Base-by-base conservation (phyloP, 2,888 invertebrate species). In the Callinectes sapidus region DNA sequence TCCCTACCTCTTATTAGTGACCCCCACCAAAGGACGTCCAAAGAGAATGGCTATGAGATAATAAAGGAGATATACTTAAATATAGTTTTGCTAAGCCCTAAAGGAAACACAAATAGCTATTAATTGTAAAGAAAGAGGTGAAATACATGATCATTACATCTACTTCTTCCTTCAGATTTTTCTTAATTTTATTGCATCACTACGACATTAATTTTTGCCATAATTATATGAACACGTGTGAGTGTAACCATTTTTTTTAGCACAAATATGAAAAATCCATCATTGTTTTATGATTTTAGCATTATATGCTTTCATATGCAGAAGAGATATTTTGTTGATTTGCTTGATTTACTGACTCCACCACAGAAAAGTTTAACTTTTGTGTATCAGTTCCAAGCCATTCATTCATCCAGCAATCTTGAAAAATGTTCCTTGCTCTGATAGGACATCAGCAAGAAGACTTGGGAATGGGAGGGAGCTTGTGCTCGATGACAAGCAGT, bases 1-100 rank as follows among this genome's bases (percentile, higher is more conserved):
- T 23, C 71, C 71, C 28, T 35, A 14, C 35, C 35, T 35, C 14
- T 13, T 28, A 13, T n/a, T 28, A 28, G 8, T 28, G 81, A 81
- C 32, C 28, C 71, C 77, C 77, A 77, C 89, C 89, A 85, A 90
- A 90, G 85, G 90, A 81, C 54, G 48, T 32, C 90, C 90, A 55
- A 55, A 85, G 55, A 90, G 77, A 32, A 81, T 32, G 81, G 16
- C 32, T 81, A 81, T 81, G 16, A 81, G 3, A 81, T 35, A 81
- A 81, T 81, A 81, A 81, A 81, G 28, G 77, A 81, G 32, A 32
- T 35, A 2, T 35, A 35, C 8, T 81, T 32, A 35, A 81, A 5
- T 32, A 32, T 81, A 18, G 81, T 81, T 81, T 81, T 32, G 35
- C 18, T 81, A 35, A 35, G 35, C 35, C 81, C 35, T 6, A 81